Evolutionary conservation across 2,113 vertebrate species (phyloP).

Genomic region (Ursus arctos): DNA sequence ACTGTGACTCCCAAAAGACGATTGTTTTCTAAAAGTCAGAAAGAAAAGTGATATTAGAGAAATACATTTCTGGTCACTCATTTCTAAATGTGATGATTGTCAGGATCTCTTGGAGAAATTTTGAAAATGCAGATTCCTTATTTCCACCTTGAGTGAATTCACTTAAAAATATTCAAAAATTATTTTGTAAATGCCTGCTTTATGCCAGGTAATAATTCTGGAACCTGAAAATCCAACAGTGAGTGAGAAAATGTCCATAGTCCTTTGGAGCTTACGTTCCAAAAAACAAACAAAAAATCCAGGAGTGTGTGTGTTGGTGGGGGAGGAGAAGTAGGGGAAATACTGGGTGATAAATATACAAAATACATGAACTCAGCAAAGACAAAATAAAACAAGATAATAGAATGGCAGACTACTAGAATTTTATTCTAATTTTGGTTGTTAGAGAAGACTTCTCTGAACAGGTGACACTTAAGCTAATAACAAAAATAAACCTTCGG

Average conservation of each 20-base stretch:
- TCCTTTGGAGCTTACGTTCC: not conserved
- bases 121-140: not conserved
- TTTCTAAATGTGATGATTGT: not conserved
- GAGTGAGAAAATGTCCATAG: not conserved
- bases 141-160: not conserved
- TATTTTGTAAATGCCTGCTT: not conserved
- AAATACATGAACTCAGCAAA: not conserved
- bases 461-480: not conserved
- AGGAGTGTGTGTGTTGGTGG: accelerated
- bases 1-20: not conserved
- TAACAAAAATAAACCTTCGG: not conserved
- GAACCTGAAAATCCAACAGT: not conserved
- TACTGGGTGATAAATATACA: not conserved
- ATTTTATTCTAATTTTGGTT: not conserved
- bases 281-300: too few relatives aligned
- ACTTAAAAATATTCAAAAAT: not conserved
- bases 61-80: not conserved
- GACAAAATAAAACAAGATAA: not conserved
- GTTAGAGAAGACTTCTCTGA: not conserved
- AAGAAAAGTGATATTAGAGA: not conserved
- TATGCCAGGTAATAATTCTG: not conserved
- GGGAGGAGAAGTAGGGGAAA: too few relatives aligned
- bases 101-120: not conserved
- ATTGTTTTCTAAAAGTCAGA: slow-evolving; percentile 13
- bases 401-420: not conserved